Evolutionary conservation across 2,113 vertebrate genomes (phyloP).

Genomic region (Pseudorectes ferrugineus): DNA sequence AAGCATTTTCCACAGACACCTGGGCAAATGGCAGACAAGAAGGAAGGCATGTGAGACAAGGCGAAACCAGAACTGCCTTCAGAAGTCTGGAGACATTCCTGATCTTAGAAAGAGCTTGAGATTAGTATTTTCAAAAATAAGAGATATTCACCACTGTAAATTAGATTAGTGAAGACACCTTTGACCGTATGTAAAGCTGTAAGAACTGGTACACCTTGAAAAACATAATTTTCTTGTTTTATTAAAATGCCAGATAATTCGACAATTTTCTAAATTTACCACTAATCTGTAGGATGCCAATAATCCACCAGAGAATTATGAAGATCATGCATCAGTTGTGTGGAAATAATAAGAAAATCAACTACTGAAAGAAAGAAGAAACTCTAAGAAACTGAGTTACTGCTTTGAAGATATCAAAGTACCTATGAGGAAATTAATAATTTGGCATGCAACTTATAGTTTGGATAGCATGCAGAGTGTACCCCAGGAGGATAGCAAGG

Average conservation of each 20-base stretch:
- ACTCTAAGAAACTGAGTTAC: not conserved
- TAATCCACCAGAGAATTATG: not conserved
- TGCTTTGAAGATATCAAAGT: not conserved
- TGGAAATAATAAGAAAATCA: not conserved
- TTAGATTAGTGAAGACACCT: not conserved
- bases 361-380: not conserved
- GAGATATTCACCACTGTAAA: not conserved
- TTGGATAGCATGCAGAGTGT: not conserved
- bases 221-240: not conserved
- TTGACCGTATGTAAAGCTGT: accelerated
- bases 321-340: not conserved
- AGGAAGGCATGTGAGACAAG: not conserved
- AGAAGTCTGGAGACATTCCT: not conserved
- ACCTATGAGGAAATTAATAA: not conserved
- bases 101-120: not conserved
- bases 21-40: not conserved
- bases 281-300: not conserved
- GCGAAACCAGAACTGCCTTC: not conserved
- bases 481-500: not conserved
- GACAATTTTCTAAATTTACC: not conserved
- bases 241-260: not conserved
- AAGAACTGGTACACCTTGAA: not conserved
- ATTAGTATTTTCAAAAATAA: not conserved
- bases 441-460: not conserved
- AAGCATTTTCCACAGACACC: not conserved